Percentiles rank a stretch among this genome's conserved stretches.
phyloP scores from a whole-genome alignment of 2,113 vertebrate genomes.

The Erpornis zantholeuca region DNA sequence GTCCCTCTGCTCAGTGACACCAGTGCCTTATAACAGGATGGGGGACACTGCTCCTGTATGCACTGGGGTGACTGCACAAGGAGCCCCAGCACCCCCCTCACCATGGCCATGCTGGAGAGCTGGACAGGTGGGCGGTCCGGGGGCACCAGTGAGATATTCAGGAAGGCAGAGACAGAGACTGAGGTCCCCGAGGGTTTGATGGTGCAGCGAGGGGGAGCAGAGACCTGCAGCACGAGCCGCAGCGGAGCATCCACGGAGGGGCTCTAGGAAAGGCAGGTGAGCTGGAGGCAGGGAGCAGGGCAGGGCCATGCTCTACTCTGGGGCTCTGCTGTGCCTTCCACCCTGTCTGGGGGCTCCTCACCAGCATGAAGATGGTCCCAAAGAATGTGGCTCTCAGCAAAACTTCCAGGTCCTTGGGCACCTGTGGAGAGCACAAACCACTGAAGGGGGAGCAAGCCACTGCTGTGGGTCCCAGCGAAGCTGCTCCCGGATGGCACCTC shows the following conservation, averaged over 20 bases:
- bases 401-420: slow-evolving; percentile 89
- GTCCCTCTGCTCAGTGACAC: neutral
- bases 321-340: fast-evolving
- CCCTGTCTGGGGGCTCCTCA: neutral
- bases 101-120: slow-evolving; percentile 94
- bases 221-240: slow-evolving; percentile 80
- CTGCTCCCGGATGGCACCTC: neutral
- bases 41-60: fast-evolving
- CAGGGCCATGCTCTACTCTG: neutral
- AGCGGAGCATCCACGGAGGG: slow-evolving; percentile 83
- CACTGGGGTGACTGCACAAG: neutral
- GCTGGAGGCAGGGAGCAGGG: neutral
- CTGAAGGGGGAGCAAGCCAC: fast-evolving
- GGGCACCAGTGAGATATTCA: slow-evolving; percentile 82
- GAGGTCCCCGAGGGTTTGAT: slow-evolving; percentile 87
- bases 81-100: neutral
- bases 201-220: slow-evolving; percentile 75
- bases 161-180: slow-evolving; percentile 77
- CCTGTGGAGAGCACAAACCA: slow-evolving; percentile 63
- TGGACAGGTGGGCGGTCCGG: slow-evolving; percentile 67
- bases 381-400: slow-evolving; percentile 91
- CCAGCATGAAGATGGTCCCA: slow-evolving; percentile 86
- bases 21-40: fast-evolving
- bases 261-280: slow-evolving; percentile 53
- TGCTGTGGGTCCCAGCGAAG: neutral